Evolutionary conservation across 2,113 vertebrate species (phyloP).

Genomic region (Heloderma charlesbogerti): DNA sequence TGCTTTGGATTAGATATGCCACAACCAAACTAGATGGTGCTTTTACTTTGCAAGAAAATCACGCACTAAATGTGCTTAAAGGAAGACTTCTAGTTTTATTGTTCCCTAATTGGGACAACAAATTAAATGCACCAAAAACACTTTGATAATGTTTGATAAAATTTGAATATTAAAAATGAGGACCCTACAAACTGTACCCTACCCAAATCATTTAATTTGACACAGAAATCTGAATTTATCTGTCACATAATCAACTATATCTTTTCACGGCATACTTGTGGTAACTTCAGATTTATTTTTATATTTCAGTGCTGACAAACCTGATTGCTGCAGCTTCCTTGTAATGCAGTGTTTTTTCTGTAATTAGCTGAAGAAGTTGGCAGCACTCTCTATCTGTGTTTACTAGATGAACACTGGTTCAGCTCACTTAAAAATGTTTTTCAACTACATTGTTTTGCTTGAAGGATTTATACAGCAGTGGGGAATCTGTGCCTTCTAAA

Average conservation of each 20-base stretch:
- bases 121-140: not conserved
- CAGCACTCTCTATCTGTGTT: not conserved
- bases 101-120: not conserved
- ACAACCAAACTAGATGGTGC: not conserved
- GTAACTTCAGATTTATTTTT: constrained; percentile 2
- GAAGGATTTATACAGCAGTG: too few relatives aligned
- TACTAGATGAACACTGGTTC: not conserved
- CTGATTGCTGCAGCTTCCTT: not conserved
- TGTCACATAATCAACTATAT: not conserved
- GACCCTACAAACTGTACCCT: not conserved
- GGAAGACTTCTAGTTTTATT: constrained; percentile 36
- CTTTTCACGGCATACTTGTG: not conserved
- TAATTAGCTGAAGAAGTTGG: not conserved
- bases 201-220: constrained; percentile 39
- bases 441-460: not conserved
- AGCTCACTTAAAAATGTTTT: not conserved
- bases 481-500: not conserved
- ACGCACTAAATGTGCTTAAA: constrained; percentile 15
- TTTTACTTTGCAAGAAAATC: constrained; percentile 24
- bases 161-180: not conserved
- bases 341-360: constrained; percentile 16
- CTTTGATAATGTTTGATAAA: not conserved
- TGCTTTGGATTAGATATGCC: constrained; percentile 30
- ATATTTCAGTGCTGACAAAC: not conserved
- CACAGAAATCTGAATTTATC: constrained; percentile 12